Evolutionary conservation across 1,140 invertebrate genomes (phyloP).

Genomic region (Asbolus verrucosus): DNA sequence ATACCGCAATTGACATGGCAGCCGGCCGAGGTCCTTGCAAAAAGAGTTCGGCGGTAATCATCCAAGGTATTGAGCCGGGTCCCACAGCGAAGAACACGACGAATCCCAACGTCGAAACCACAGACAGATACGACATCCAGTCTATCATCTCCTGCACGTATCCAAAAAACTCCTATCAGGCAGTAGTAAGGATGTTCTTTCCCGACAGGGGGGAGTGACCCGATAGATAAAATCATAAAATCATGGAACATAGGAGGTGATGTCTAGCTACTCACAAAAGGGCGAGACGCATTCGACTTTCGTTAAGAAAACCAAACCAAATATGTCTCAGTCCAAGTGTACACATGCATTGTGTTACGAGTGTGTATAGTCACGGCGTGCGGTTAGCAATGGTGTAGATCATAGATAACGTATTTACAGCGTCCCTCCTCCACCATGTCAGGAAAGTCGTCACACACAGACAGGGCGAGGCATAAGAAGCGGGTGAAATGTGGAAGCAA

Average conservation of each 20-base stretch:
- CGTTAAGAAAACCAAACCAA: not conserved
- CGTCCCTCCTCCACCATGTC: constrained; percentile 65
- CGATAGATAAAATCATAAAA: constrained; percentile 21
- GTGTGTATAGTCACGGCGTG: constrained; percentile 33
- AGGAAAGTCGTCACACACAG: constrained; percentile 61
- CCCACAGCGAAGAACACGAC: constrained; percentile 98
- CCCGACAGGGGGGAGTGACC: constrained; percentile 69
- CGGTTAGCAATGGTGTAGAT: constrained; percentile 37
- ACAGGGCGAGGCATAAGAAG: constrained; percentile 59
- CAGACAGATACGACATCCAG: constrained; percentile 97
- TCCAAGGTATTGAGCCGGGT: constrained; percentile 97
- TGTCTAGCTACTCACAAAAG: constrained; percentile 14
- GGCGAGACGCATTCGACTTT: not conserved
- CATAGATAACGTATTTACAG: constrained; percentile 58
- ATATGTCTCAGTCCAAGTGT: constrained; percentile 22
- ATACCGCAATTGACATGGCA: constrained; percentile 97
- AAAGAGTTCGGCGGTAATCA: constrained; percentile 98
- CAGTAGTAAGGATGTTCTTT: constrained; percentile 71
- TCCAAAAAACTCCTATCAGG: constrained; percentile 92
- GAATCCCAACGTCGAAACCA: constrained; percentile 92
- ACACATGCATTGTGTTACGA: constrained; percentile 27
- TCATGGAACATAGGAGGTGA: constrained; percentile 1
- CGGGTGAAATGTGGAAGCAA: constrained; percentile 42
- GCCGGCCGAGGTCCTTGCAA: constrained; percentile 95
- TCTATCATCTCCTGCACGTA: constrained; percentile 97